phyloP scores from a whole-genome alignment of 2,888 invertebrate genomes.

The Conistra vaccinii region DNA sequence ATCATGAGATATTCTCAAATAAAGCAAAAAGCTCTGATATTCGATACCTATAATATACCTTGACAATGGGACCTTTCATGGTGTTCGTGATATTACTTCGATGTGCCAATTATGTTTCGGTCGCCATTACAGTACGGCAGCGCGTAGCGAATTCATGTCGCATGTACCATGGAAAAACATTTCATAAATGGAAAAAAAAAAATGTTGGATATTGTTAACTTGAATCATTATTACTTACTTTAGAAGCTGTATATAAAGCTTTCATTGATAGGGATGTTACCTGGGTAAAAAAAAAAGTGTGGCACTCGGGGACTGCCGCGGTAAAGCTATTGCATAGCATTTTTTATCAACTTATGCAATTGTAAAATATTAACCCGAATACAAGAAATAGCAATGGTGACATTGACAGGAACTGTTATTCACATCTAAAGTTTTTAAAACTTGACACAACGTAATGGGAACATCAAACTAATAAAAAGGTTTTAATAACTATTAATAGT shows the following conservation, averaged over 20 bases:
- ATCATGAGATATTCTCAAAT: slow-evolving; percentile 10
- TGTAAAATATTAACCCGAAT: no score
- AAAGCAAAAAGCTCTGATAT: slow-evolving; percentile 28
- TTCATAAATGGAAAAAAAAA: not conserved
- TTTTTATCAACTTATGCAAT: no score
- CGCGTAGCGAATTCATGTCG: slow-evolving; percentile 25
- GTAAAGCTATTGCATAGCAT: no score
- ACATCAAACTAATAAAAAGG: no score
- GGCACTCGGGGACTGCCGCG: no score
- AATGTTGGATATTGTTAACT: not conserved
- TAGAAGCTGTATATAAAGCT: not conserved
- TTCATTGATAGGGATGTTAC: no score
- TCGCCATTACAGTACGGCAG: slow-evolving; percentile 33
- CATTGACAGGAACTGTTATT: no score
- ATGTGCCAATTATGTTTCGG: slow-evolving; percentile 53
- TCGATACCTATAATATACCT: slow-evolving; percentile 34
- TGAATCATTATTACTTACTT: not conserved
- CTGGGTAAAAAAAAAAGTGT: no score
- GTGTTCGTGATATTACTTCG: slow-evolving; percentile 52
- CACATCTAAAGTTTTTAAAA: no score
- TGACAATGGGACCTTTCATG: slow-evolving; percentile 54
- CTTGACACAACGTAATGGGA: no score
- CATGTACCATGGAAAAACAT: not conserved
- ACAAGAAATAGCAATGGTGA: no score
- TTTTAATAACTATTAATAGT: no score